Evolutionary conservation across 2,113 vertebrate genomes (phyloP).

Genomic region (Stercorarius parasiticus): DNA sequence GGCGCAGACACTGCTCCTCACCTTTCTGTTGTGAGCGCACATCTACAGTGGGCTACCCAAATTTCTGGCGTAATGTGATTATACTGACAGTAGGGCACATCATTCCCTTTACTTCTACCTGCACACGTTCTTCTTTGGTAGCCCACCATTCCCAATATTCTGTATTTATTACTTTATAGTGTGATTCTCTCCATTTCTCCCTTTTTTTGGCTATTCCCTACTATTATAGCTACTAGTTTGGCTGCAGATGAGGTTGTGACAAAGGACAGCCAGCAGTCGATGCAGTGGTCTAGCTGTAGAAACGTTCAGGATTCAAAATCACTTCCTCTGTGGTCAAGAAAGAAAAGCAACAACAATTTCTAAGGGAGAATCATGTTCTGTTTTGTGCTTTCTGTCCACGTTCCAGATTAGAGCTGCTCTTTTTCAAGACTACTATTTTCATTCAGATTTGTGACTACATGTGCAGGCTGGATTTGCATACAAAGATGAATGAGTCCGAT

Average conservation of each 20-base stretch:
- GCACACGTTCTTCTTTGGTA: background rate
- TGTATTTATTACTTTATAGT: background rate
- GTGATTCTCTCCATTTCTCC: background rate
- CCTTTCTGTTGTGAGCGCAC: background rate
- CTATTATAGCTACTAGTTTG: background rate
- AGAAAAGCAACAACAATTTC: background rate
- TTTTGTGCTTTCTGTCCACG: background rate
- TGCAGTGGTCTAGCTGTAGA: background rate
- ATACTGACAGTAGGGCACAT: background rate
- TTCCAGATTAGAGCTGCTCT: background rate
- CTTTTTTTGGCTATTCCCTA: background rate
- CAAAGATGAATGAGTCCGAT: conserved; percentile 19
- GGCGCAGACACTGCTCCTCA: background rate
- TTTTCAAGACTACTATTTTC: background rate
- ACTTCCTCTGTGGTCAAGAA: background rate
- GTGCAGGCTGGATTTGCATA: conserved; percentile 37
- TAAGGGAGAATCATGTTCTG: fast-evolving
- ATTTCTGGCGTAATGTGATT: background rate
- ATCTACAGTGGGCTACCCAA: background rate
- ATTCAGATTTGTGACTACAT: background rate
- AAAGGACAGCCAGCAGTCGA: background rate
- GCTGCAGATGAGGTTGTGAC: background rate
- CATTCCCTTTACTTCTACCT: background rate
- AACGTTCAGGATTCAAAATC: background rate
- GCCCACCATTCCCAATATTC: background rate